These are phyloP conservation scores for Cyclophora punctaria DNA, from an alignment of 2,888 invertebrate genomes.

Conservation along the genomic window DNA sequence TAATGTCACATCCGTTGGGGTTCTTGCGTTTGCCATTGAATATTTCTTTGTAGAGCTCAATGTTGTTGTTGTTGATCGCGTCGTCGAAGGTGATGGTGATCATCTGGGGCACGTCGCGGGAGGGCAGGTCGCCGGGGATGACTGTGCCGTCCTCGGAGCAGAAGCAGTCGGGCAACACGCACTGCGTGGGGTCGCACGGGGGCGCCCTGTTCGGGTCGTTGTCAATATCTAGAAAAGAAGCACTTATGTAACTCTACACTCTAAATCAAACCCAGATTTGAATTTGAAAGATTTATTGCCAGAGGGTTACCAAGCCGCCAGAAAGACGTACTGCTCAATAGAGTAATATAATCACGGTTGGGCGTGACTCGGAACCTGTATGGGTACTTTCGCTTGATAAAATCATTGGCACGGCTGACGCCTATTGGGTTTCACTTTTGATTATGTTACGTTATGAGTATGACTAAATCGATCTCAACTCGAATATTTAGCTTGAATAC, in stretches of 20 bases:
- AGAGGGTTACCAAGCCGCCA: slow-evolving; percentile 7
- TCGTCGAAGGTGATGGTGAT: slow-evolving; percentile 95
- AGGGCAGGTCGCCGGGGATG: slow-evolving; percentile 88
- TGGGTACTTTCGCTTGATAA: slow-evolving; percentile 67
- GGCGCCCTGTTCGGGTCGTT: slow-evolving; percentile 95
- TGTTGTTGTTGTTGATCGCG: slow-evolving; percentile 96
- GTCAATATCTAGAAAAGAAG: slow-evolving; percentile 83
- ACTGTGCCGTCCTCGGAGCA: slow-evolving; percentile 93
- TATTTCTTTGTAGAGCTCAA: slow-evolving; percentile 93
- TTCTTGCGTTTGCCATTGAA: slow-evolving; percentile 92
- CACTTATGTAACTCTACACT: slow-evolving; percentile 1
- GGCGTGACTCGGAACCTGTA: slow-evolving; percentile 53
- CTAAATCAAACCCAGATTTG: background rate
- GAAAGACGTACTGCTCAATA: slow-evolving; percentile 23
- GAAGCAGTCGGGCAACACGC: slow-evolving; percentile 93
- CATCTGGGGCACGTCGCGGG: slow-evolving; percentile 94
- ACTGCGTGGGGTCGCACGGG: slow-evolving; percentile 89
- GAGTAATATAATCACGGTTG: slow-evolving; percentile 28
- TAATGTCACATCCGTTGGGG: slow-evolving; percentile 95
- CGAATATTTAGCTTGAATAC: no score
- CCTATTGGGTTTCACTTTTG: slow-evolving; percentile 64
- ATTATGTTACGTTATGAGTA: slow-evolving; percentile 21
- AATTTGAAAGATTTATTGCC: background rate
- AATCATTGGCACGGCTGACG: slow-evolving; percentile 48
- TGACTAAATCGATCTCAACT: slow-evolving; percentile 1